Percentiles rank a stretch among this genome's conserved stretches.
phyloP scores from a whole-genome alignment of 2,888 invertebrate species.

The Cryptosula pallasiana region DNA sequence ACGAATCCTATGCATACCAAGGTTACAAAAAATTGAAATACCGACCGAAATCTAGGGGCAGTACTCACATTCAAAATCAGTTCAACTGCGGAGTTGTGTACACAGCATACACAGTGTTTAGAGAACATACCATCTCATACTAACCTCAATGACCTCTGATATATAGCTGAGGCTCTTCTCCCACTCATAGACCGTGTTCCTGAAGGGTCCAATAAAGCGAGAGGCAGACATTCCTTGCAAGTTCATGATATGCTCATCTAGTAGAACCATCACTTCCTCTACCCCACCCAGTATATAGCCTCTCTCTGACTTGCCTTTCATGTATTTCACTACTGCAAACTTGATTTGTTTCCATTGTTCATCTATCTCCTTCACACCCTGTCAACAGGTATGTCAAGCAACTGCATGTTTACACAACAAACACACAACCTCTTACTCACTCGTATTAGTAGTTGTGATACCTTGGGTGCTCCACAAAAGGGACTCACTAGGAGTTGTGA shows the following conservation, averaged over 20 bases:
- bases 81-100: too few species aligned
- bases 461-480: too few species aligned
- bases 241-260: constrained; percentile 29
- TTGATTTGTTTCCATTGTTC: constrained; percentile 25
- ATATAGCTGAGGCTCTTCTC: constrained; percentile 26
- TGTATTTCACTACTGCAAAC: constrained; percentile 12
- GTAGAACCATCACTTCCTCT: constrained; percentile 27
- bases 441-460: too few species aligned
- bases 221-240: constrained; percentile 27
- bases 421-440: too few species aligned
- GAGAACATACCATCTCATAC: background rate
- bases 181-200: constrained; percentile 26
- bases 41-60: too few species aligned
- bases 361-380: constrained; percentile 27
- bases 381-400: too few species aligned
- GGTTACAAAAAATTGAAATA: too few species aligned
- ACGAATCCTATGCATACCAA: too few species aligned
- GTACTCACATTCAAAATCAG: too few species aligned
- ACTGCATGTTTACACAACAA: too few species aligned
- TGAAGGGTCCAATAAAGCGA: constrained; percentile 26
- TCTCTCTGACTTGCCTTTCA: constrained; percentile 22
- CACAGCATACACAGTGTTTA: background rate
- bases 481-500: too few species aligned
- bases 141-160: constrained; percentile 26
- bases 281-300: constrained; percentile 22